Evolutionary conservation across 1,140 invertebrate genomes (phyloP).

Genomic region (Drosophila willistoni): DNA sequence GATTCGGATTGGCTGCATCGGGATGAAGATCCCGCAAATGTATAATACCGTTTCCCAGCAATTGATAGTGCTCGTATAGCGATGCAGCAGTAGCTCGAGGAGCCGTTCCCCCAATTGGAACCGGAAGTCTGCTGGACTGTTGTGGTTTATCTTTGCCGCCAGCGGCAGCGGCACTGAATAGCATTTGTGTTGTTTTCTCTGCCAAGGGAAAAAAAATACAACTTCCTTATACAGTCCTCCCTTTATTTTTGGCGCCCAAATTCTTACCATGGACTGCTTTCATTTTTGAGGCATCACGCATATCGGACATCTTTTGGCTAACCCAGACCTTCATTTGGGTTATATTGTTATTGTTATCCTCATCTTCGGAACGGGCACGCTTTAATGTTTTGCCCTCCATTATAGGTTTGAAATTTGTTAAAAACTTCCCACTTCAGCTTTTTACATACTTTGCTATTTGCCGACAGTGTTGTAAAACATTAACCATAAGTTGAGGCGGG

Average conservation of each 20-base stretch:
- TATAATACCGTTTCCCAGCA: constrained; percentile 55
- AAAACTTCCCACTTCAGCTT: not conserved
- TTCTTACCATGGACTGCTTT: constrained; percentile 61
- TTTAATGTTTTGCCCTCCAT: constrained; percentile 56
- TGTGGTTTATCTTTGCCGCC: constrained; percentile 8
- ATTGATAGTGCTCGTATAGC: constrained; percentile 43
- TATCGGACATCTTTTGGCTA: constrained; percentile 61
- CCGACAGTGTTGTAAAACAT: constrained; percentile 16
- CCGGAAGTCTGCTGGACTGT: not conserved
- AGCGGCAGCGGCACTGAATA: constrained; percentile 61
- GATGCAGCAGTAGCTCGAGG: not conserved
- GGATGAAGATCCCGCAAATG: constrained; percentile 44
- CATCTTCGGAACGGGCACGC: constrained; percentile 59
- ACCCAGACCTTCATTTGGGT: constrained; percentile 63
- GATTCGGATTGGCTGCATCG: constrained; percentile 42
- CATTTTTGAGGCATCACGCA: constrained; percentile 59
- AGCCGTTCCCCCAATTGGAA: no score
- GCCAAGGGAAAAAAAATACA: not conserved
- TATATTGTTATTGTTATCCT: constrained; percentile 57
- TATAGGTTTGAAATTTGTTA: not conserved
- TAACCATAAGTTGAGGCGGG: not conserved
- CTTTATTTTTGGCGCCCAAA: not conserved
- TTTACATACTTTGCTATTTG: constrained; percentile 9
- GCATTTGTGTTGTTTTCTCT: constrained; percentile 69
- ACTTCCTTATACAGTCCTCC: no score